phyloP scores from a whole-genome alignment of 2,113 vertebrate species.

The Nyctereutes procyonoides region DNA sequence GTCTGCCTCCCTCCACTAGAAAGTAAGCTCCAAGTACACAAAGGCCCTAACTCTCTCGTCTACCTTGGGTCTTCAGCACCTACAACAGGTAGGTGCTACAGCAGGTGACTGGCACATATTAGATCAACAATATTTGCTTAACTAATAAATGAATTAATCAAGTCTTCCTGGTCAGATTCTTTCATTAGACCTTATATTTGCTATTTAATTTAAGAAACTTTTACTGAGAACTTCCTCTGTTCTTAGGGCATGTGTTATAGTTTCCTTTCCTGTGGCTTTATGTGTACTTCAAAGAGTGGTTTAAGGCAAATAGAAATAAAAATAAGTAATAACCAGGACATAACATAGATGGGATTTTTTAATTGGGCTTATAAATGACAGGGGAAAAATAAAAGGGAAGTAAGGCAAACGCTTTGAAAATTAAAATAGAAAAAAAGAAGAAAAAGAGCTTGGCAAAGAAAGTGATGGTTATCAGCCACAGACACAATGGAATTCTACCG shows the following conservation, averaged over 20 bases:
- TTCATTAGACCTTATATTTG: conserved; percentile 12
- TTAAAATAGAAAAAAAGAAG: neutral
- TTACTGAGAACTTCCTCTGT: neutral
- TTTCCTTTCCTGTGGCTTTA: neutral
- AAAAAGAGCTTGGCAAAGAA: conserved; percentile 17
- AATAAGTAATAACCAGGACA: conserved; percentile 3
- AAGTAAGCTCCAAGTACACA: neutral
- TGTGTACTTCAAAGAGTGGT: neutral
- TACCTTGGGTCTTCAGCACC: neutral
- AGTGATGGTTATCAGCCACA: conserved; percentile 14
- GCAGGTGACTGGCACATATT: neutral
- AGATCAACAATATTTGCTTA: neutral
- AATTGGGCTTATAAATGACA: neutral
- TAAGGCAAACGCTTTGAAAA: neutral
- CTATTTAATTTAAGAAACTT: neutral
- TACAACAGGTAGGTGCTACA: neutral
- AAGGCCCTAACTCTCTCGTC: neutral
- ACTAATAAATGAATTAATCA: neutral
- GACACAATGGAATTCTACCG: conserved; percentile 26
- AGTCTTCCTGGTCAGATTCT: neutral
- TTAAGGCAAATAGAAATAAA: conserved; percentile 36
- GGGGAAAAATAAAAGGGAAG: conserved; percentile 18
- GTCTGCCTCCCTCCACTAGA: neutral
- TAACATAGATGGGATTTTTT: neutral
- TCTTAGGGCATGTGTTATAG: neutral